These are phyloP conservation scores for Mionectes macconnelli DNA, from an alignment of 2,113 vertebrate genomes.

Conservation along the genomic window DNA sequence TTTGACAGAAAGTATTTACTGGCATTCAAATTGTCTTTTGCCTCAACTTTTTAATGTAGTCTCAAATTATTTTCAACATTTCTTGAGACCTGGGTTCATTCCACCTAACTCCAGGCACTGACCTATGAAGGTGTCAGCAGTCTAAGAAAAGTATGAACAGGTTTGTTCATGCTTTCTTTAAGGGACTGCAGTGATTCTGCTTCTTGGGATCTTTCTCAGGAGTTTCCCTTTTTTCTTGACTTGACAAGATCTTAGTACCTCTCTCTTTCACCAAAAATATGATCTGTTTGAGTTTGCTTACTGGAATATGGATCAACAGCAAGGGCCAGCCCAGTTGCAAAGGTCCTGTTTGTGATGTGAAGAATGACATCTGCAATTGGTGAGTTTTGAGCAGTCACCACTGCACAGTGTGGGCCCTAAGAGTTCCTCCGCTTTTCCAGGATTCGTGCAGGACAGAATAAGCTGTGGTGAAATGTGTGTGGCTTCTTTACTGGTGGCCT, in stretches of 20 bases:
- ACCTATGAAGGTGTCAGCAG: background rate
- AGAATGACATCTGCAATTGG: background rate
- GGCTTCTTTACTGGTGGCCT: background rate
- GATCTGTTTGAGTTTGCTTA: background rate
- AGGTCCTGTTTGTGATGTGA: background rate
- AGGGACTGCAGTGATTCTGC: background rate
- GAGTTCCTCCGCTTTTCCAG: background rate
- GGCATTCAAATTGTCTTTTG: background rate
- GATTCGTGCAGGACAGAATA: background rate
- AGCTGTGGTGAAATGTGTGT: background rate
- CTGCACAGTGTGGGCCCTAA: background rate
- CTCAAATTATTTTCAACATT: background rate
- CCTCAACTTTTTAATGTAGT: background rate
- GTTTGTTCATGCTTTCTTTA: background rate
- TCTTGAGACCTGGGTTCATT: background rate
- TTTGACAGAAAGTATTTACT: background rate
- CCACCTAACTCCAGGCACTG: background rate
- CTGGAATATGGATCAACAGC: background rate
- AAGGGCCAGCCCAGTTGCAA: background rate
- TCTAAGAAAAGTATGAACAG: background rate
- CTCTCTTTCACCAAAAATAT: background rate
- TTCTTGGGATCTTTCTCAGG: background rate
- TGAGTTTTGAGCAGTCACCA: background rate
- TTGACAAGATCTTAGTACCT: background rate
- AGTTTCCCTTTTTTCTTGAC: background rate